phyloP scores from a whole-genome alignment of 2,113 vertebrate genomes.

The Sphaerodactylus townsendi region DNA sequence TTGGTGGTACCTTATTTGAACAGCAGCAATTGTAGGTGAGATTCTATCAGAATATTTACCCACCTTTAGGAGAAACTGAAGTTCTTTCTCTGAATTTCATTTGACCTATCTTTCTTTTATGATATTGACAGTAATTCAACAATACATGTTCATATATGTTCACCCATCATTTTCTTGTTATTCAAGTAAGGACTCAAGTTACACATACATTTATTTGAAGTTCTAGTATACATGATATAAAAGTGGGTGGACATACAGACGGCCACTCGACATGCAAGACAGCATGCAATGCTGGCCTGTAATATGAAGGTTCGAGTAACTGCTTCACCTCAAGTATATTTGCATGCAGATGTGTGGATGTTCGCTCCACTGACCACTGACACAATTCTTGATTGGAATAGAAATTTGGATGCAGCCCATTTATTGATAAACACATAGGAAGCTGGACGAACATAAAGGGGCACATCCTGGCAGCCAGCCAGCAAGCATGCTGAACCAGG shows the following conservation, averaged over 20 bases:
- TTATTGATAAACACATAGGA: too few relatives aligned
- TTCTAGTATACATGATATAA: too few relatives aligned
- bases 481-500: too few relatives aligned
- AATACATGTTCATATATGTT: not conserved
- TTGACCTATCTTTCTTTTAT: not conserved
- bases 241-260: not conserved
- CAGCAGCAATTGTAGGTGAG: slow-evolving; percentile 3
- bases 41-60: not conserved
- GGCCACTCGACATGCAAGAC: not conserved
- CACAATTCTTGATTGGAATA: too few relatives aligned
- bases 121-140: slow-evolving; percentile 9
- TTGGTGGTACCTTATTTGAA: slow-evolving; percentile 19
- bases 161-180: not conserved
- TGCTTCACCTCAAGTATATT: not conserved
- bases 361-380: too few relatives aligned
- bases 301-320: not conserved
- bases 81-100: not conserved
- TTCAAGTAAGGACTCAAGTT: not conserved
- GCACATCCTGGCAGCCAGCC: too few relatives aligned
- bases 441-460: too few relatives aligned
- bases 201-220: not conserved
- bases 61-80: not conserved
- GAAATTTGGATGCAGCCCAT: too few relatives aligned
- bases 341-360: too few relatives aligned
- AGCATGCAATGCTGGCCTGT: not conserved